Evolutionary conservation across 2,888 invertebrate genomes (phyloP), one percentile per base, ranked within the genome.

Genomic region (Eilema caniola): DNA sequence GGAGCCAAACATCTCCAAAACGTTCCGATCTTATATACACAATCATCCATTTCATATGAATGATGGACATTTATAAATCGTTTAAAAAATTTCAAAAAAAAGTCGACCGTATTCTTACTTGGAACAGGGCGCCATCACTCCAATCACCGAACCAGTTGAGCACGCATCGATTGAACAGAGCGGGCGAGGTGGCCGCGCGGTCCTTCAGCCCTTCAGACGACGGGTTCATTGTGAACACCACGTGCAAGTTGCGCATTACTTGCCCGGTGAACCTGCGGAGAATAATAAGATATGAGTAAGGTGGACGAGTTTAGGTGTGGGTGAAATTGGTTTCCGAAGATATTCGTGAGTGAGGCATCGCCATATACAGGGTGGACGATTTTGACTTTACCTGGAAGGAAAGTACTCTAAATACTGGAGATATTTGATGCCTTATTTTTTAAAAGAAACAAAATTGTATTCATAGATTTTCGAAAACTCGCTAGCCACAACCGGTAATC

Each of bases 211-310:
- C 99, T 88, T 99, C 99, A 0, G 99, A 98, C 0, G 99, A 99
- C 12, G 99, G 99, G 95, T 99, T 99, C 99, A 99, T 99, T 0
- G 99, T 99, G 95, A 99, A 99, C 62, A 99, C 99, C 14, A 99
- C 99, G 93, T 99, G 99, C 65, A 99, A 96, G 92, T 99, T 99
- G 76, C 98, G 97, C 99, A 99, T 99, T 56, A 99, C 99, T 96
- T 99, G 98, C 33, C 98, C 98, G 0, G 99, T 99, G 92, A 99
- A 99, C 95, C 94, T 95, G 8, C 16, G 41, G 57, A 63, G 8
- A 70, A 53, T 53, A 53, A 53, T 53, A 53, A 10, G 16, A 53
- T n/a, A n/a, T 53, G 53, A n/a, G 10, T 53, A 53, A 12, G 8
- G 53, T 53, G 7, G 37, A 1, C 12, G 1, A 14, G 37, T 37